Base-by-base conservation (phyloP, 2,797 vertebrate genomes). In the Acanthurus tractus region DNA sequence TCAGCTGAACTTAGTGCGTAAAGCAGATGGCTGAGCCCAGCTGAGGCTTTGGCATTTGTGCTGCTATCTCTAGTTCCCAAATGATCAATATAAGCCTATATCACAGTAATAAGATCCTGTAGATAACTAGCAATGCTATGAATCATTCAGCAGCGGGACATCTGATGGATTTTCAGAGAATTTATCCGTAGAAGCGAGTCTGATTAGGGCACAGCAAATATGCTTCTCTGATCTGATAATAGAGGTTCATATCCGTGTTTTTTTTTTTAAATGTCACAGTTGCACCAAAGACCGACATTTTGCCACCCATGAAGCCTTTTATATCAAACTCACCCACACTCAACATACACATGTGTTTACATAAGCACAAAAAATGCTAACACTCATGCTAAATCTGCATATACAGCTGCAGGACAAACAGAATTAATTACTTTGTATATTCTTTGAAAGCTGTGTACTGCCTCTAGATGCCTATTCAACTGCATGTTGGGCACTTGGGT, bases 71-170 rank as follows among this genome's bases (percentile, higher is more conserved):
- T 29, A 1, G 13, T 58, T 70, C 45, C 67, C 63, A 73, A 22
- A 76, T 76, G 76, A 85, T 87, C 82, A 82, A 57, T 86, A 63
- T 44, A 25, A 70, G 50, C 42, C 70, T 46, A 40, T 44, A 56
- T 14, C 9, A 18, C 59, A 9, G 73, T 67, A 76, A 88, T 62
- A 72, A 69, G 73, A 88, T 80, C 66, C 71, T 57, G 56, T 14
- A 48, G 67, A 79, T 84, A 79, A 75, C 42, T 36, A 22, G 13
- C 11, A 0, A 13, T 13, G 34, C 67, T 17, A 45, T 75, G 48
- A 83, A 63, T 81, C 65, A 86, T 80, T 83, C 73, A 81, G 48
- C 44, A 44, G 62, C 40, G 83, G 72, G 63, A 72, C 34, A 58
- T 44, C 11, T 80, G 70, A 76, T 66, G 52, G 48, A 42, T 76